phyloP scores from a whole-genome alignment of 2,888 invertebrate species.

The Sclerodermus sp. region DNA sequence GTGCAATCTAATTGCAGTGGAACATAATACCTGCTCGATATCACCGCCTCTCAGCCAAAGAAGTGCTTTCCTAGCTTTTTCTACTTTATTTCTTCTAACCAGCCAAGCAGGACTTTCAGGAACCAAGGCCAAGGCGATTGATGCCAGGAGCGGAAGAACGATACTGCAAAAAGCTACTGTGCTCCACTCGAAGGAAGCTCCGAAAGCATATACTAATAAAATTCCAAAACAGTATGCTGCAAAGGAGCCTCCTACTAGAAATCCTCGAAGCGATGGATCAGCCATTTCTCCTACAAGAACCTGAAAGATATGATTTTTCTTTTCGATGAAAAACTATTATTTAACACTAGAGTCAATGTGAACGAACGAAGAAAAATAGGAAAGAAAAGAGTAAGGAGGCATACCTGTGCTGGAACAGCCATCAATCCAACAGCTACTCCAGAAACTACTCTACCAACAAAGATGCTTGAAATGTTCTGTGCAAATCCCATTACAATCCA shows the following conservation, averaged over 20 bases:
- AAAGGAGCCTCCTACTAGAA: constrained; percentile 72
- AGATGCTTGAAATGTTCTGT: constrained; percentile 62
- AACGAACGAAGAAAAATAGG: no score
- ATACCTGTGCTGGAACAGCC: constrained; percentile 75
- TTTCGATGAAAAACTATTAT: neutral
- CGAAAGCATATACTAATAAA: constrained; percentile 71
- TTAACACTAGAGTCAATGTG: neutral
- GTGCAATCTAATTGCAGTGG: no score
- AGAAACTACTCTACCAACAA: constrained; percentile 70
- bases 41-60: constrained; percentile 66
- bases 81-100: constrained; percentile 63
- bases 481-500: constrained; percentile 67
- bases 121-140: constrained; percentile 66
- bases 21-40: constrained; percentile 47
- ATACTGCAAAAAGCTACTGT: constrained; percentile 68
- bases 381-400: no score
- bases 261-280: constrained; percentile 71
- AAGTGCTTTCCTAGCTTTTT: constrained; percentile 63
- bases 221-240: constrained; percentile 77
- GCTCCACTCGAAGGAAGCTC: constrained; percentile 71
- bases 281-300: constrained; percentile 77
- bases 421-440: constrained; percentile 75
- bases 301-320: constrained; percentile 55
- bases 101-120: constrained; percentile 80
- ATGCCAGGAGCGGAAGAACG: constrained; percentile 65